A percentile compares a stretch with the other conserved stretches of the same genome.
Evolutionary conservation across 2,797 vertebrate genomes (phyloP).

Genomic region (Sciurus carolinensis): DNA sequence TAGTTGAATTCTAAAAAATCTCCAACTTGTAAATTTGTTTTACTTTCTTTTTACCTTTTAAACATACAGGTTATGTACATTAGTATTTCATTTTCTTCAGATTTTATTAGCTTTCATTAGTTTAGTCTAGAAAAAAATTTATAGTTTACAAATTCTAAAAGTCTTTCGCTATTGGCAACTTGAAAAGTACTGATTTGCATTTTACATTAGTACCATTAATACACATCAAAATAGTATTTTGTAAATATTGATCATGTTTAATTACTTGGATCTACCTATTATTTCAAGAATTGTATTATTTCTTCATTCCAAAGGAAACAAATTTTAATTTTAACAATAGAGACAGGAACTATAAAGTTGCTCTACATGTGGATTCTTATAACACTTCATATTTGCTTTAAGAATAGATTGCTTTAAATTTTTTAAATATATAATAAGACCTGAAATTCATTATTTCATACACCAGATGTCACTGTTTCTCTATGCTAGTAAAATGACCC

Average conservation of each 20-base stretch:
- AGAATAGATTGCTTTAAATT: constrained; percentile 46
- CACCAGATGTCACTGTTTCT: constrained; percentile 82
- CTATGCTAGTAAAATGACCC: constrained; percentile 49
- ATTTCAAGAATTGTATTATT: constrained; percentile 27
- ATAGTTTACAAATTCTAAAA: not conserved
- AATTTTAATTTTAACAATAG: constrained; percentile 40
- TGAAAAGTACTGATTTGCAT: constrained; percentile 6
- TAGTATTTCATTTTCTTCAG: constrained; percentile 16
- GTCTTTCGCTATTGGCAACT: not conserved
- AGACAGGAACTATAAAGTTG: not conserved
- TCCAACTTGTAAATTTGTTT: constrained; percentile 15
- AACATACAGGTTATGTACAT: not conserved
- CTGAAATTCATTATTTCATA: constrained; percentile 70
- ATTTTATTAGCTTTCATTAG: not conserved
- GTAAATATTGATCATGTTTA: constrained; percentile 32
- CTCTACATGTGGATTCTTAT: not conserved
- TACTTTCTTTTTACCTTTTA: constrained; percentile 15
- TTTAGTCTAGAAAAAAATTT: constrained; percentile 39
- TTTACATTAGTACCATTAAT: constrained; percentile 22
- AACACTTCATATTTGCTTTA: constrained; percentile 12
- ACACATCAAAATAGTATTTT: constrained; percentile 38
- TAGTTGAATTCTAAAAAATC: not conserved
- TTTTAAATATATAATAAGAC: constrained; percentile 8
- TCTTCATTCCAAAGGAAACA: not conserved
- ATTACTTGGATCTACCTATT: constrained; percentile 49